These are phyloP conservation scores for Ochotona curzoniae DNA, from an alignment of 2,113 vertebrate species.

Conservation along the genomic window DNA sequence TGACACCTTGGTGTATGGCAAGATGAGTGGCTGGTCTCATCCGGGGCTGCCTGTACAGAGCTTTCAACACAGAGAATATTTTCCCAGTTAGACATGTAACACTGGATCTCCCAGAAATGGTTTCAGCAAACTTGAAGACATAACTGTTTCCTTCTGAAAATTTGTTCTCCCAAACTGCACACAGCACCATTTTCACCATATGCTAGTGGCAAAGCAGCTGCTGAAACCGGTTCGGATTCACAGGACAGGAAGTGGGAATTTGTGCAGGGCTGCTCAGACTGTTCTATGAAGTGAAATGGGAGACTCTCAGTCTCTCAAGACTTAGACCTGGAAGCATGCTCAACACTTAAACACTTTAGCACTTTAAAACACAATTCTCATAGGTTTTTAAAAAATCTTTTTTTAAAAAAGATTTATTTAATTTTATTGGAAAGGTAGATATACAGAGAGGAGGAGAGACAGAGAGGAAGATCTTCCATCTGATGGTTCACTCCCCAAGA, in stretches of 20 bases:
- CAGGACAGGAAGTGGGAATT: no score
- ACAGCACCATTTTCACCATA: not conserved
- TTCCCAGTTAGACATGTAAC: not conserved
- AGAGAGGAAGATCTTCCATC: no score
- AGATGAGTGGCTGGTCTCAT: not conserved
- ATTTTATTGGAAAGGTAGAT: no score
- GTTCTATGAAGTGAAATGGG: not conserved
- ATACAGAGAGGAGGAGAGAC: no score
- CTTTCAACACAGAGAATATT: not conserved
- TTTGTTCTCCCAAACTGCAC: not conserved
- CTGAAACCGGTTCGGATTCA: not conserved
- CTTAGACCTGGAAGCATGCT: not conserved
- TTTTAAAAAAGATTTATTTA: no score
- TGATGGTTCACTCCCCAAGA: no score
- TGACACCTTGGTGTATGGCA: not conserved
- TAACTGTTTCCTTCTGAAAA: not conserved
- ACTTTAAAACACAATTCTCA: no score
- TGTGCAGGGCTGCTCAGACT: not conserved
- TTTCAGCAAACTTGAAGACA: not conserved
- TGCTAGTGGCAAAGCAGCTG: not conserved
- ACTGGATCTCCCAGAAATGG: no score
- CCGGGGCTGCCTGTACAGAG: not conserved
- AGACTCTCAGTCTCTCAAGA: not conserved
- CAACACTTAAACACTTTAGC: not conserved
- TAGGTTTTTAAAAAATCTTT: no score